phyloP scores from a whole-genome alignment of 1,140 invertebrate genomes.

The Pseudomyrmex sp. region DNA sequence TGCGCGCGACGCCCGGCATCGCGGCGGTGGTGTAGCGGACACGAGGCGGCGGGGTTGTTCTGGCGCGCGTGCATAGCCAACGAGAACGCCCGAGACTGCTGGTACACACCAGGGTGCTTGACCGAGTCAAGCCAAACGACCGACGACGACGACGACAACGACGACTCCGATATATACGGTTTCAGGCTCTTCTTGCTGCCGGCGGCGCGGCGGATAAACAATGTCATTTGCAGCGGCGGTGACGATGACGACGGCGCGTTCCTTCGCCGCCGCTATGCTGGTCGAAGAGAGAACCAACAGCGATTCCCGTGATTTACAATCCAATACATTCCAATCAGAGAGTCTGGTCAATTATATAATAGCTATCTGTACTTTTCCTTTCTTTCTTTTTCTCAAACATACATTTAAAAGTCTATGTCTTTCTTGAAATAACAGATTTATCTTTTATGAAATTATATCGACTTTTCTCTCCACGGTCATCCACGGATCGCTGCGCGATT shows the following conservation, averaged over 20 bases:
- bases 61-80: slow-evolving; percentile 60
- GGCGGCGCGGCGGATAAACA: slow-evolving; percentile 60
- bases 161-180: slow-evolving; percentile 33
- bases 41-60: slow-evolving; percentile 8
- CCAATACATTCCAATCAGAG: not conserved
- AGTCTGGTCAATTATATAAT: not conserved
- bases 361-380: too few relatives aligned
- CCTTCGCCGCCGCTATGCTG: slow-evolving; percentile 17
- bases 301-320: too few relatives aligned
- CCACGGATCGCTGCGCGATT: not conserved
- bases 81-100: slow-evolving; percentile 38
- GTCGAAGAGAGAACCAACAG: too few relatives aligned
- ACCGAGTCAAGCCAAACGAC: slow-evolving; percentile 69
- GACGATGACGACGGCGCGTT: slow-evolving; percentile 4
- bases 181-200: slow-evolving; percentile 59
- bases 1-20: slow-evolving; percentile 13
- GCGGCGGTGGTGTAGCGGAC: slow-evolving; percentile 2
- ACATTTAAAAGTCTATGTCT: too few relatives aligned
- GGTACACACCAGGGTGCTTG: slow-evolving; percentile 67
- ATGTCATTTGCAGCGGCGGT: slow-evolving; percentile 64
- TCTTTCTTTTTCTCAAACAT: too few relatives aligned
- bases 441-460: too few relatives aligned
- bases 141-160: slow-evolving; percentile 5
- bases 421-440: too few relatives aligned
- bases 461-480: not conserved